Conservation (phyloP, 2,113 vertebrate species). For the Charadrius vociferus region DNA sequence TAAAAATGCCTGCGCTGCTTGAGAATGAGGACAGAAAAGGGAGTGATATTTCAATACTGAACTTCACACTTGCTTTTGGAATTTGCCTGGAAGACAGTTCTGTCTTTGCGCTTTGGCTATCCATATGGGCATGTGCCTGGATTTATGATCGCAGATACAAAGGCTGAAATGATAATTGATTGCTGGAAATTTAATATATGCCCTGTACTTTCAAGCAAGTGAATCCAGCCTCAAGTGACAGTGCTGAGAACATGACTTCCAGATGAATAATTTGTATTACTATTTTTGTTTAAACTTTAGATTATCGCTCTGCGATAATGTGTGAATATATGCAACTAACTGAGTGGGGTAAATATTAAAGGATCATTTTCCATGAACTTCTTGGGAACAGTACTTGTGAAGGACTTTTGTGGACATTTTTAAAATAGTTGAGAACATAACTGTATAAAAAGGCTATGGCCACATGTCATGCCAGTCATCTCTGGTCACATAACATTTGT, state of each 20-base stretch:
- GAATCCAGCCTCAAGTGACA: constrained; percentile 9
- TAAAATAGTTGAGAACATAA: constrained; percentile 70
- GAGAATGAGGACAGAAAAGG: background rate
- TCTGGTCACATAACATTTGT: constrained; percentile 77
- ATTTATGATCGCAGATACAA: constrained; percentile 44
- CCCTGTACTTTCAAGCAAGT: background rate
- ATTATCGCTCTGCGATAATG: constrained; percentile 31
- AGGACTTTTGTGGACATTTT: constrained; percentile 68
- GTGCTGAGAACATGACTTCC: background rate
- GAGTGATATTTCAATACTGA: constrained; percentile 22
- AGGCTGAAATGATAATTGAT: constrained; percentile 55
- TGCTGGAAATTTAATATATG: constrained; percentile 42
- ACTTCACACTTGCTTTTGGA: constrained; percentile 53
- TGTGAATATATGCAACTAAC: constrained; percentile 39
- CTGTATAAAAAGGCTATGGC: constrained; percentile 55
- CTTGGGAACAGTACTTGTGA: constrained; percentile 56
- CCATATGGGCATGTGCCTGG: constrained; percentile 51
- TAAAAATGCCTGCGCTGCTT: background rate
- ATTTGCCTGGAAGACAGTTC: constrained; percentile 55
- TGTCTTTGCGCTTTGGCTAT: constrained; percentile 54
- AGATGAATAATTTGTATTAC: background rate
- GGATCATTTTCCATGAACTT: constrained; percentile 34
- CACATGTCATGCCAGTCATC: constrained; percentile 77
- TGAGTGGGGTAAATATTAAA: constrained; percentile 7
- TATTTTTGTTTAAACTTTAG: constrained; percentile 27